Conservation (phyloP, 2,797 vertebrate species). For the Argya squamiceps region DNA sequence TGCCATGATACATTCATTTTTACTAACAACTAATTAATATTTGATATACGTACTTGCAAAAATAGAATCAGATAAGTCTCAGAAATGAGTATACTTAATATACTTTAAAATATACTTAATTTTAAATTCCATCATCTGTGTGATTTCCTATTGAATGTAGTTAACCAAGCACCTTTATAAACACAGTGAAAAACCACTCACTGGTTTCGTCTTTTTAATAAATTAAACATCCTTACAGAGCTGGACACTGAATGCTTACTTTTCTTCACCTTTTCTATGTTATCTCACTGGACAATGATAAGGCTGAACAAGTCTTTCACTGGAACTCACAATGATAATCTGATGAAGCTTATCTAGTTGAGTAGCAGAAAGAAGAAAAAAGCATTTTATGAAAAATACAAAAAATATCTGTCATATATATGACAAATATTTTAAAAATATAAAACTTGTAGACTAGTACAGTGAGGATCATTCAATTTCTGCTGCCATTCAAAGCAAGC, state of each 20-base stretch:
- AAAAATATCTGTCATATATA: background rate
- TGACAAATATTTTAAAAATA: background rate
- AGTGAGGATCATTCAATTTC: background rate
- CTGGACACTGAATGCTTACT: background rate
- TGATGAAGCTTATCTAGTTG: background rate
- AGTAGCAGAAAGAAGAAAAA: background rate
- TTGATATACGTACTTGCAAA: background rate
- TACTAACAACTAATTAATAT: background rate
- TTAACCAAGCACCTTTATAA: background rate
- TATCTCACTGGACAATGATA: background rate
- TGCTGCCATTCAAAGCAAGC: background rate
- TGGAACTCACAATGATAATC: background rate
- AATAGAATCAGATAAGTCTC: background rate
- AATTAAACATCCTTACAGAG: background rate
- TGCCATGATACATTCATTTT: background rate
- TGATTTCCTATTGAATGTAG: background rate
- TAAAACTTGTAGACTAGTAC: background rate
- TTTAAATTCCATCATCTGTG: background rate
- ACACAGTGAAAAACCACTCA: accelerated
- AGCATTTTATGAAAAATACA: background rate
- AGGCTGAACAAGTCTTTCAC: background rate
- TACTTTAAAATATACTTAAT: background rate
- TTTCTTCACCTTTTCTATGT: background rate
- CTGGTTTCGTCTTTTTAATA: background rate
- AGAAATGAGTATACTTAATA: background rate